phyloP scores from a whole-genome alignment of 2,797 vertebrate genomes.

The Mormyrus hasselquistii region DNA sequence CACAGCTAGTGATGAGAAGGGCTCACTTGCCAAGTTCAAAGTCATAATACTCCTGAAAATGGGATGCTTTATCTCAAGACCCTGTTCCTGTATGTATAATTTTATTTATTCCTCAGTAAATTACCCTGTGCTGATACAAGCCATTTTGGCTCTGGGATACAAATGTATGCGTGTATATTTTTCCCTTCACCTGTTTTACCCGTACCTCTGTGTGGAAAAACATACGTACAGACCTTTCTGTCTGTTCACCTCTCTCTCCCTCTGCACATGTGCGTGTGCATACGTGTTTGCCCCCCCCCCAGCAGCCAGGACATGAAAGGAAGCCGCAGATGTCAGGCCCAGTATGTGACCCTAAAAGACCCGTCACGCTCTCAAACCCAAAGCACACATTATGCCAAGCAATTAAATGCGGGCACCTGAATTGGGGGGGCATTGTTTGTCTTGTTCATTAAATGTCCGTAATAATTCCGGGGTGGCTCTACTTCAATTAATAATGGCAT shows the following conservation, averaged over 20 bases:
- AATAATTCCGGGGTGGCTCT: background rate
- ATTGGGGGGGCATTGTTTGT: background rate
- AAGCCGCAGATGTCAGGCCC: conserved; percentile 23
- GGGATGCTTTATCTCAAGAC: conserved; percentile 23
- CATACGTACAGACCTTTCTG: background rate
- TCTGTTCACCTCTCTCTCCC: background rate
- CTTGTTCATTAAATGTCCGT: conserved; percentile 14
- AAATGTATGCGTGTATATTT: background rate
- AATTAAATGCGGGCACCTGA: conserved; percentile 20
- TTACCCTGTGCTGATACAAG: background rate
- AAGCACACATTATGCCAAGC: conserved; percentile 23
- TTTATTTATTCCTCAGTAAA: conserved; percentile 18
- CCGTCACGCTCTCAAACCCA: conserved; percentile 19
- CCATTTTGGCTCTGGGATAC: background rate
- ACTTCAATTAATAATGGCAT: conserved; percentile 11
- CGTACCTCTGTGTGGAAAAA: background rate
- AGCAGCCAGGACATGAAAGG: conserved; percentile 19
- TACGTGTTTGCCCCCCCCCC: background rate
- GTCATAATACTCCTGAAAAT: conserved; percentile 28
- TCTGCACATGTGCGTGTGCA: background rate
- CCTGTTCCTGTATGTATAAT: conserved; percentile 16
- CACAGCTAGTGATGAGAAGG: conserved; percentile 21
- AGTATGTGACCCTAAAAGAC: conserved; percentile 14
- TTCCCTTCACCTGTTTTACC: background rate
- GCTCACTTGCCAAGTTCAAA: conserved; percentile 30